Evolutionary conservation across 1,140 invertebrate genomes (phyloP), one percentile per base, ranked within the genome.

Genomic region (Trachymyrmex septentrionalis): DNA sequence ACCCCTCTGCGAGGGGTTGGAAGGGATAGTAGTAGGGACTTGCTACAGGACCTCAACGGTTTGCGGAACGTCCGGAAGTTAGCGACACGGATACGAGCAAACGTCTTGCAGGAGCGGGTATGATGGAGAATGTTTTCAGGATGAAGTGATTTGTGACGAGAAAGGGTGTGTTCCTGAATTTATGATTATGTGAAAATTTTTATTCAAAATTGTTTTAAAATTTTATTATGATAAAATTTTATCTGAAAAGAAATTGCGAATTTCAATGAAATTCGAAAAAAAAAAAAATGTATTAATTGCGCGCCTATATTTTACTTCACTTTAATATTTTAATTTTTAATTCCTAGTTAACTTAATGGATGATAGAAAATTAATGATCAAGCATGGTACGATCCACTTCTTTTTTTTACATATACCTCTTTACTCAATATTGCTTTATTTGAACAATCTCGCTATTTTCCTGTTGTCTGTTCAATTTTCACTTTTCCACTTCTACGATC

Each of bases 71-170:
- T 61, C 69, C 69, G 80, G 80, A 84, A 84, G 80, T 84, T 84
- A 84, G 80, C 80, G 80, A 84, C 80, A 75, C 69, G 80, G 80
- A 84, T 84, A 75, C 80, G 69, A 84, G 44, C 80, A 82, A 82
- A 59, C 53, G 69, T 84, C 69, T 84, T 84, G 80, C 69, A 24
- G 80, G 24, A 48, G 53, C 78, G 67, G 53, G 38, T 38, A 44
- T 34, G 69, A 82, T 82, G 55, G 80, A 84, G 75, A 73, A 84
- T 84, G 69, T 50, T 81, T 81, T 84, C 44, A 9, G 55, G n/a
- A 84, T 73, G 57, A 84, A 75, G 27, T 50, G 69, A 75, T 84
- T 73, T 73, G 67, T 38, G 14, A 3, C 16, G 48, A 53, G 21
- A 24, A 24, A 6, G 9, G 5, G 14, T 21, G 53, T 61, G 21